Percentiles rank a stretch among this genome's conserved stretches.
Evolutionary conservation across 2,113 vertebrate genomes (phyloP).

Genomic region (Leuciscus idus): DNA sequence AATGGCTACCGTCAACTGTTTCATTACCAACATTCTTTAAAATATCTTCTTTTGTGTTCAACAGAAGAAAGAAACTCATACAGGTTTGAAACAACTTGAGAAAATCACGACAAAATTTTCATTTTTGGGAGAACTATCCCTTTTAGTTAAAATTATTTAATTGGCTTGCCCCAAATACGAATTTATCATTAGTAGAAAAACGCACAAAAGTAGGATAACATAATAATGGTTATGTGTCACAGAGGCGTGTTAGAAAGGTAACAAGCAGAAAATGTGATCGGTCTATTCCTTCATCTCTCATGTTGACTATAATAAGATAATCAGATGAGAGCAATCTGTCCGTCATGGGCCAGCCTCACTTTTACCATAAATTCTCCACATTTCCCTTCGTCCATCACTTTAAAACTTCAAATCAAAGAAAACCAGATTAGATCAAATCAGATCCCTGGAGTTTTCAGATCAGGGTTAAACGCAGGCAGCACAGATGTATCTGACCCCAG

Average conservation of each 20-base stretch:
- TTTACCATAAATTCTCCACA: conserved; percentile 43
- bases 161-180: not conserved
- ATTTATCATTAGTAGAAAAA: not conserved
- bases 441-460: conserved; percentile 19
- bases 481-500: conserved; percentile 31
- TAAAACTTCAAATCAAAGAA: conserved; percentile 23
- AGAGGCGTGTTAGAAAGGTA: not conserved
- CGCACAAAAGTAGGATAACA: not conserved
- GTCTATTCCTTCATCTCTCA: not conserved
- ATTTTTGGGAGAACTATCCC: no score
- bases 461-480: not conserved
- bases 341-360: conserved; percentile 14
- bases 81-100: no score
- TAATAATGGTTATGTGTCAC: not conserved
- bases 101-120: no score
- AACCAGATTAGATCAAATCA: conserved; percentile 21
- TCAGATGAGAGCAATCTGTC: conserved; percentile 60
- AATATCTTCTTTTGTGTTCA: no score
- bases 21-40: no score
- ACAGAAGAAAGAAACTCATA: no score
- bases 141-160: not conserved
- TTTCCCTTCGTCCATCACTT: conserved; percentile 16
- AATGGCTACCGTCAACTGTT: no score
- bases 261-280: not conserved
- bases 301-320: conserved; percentile 55